phyloP scores from a whole-genome alignment of 2,888 invertebrate genomes.

The Caenorhabditis plicata region DNA sequence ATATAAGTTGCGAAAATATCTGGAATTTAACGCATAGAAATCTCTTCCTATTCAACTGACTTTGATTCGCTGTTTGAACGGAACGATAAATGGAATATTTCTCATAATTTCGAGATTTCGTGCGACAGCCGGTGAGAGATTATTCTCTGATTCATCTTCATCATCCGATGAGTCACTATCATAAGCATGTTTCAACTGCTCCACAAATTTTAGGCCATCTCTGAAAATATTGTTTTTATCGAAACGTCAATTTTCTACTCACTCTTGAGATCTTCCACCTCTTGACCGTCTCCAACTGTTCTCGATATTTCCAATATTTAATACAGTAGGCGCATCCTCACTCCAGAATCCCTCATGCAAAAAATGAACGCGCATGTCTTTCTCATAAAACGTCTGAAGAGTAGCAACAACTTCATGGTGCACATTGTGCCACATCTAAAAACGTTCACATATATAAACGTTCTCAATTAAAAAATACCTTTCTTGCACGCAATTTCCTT shows the following conservation, averaged over 20 bases:
- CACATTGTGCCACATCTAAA: conserved; percentile 68
- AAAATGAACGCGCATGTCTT: conserved; percentile 81
- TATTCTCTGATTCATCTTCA: conserved; percentile 7
- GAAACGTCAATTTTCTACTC: not conserved
- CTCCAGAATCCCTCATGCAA: conserved; percentile 76
- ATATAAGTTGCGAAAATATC: not conserved
- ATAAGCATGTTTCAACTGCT: conserved; percentile 8
- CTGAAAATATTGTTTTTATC: not conserved
- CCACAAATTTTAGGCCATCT: not conserved
- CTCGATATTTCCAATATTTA: conserved; percentile 4
- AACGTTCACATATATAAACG: conserved; percentile 23
- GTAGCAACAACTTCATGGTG: conserved; percentile 73
- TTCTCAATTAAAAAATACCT: too few species aligned
- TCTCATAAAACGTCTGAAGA: conserved; percentile 79
- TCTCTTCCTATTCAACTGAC: not conserved
- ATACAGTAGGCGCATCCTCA: conserved; percentile 37
- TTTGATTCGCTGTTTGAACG: conserved; percentile 80
- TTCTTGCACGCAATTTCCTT: too few species aligned
- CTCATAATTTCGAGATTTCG: conserved; percentile 84
- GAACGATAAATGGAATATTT: conserved; percentile 90
- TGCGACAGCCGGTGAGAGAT: conserved; percentile 72
- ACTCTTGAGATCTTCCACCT: conserved; percentile 7
- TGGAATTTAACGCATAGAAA: not conserved
- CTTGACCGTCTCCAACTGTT: conserved; percentile 6
- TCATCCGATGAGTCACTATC: conserved; percentile 8